Percentiles rank a stretch among this genome's conserved stretches.
Evolutionary conservation across 2,888 invertebrate species (phyloP).

Genomic region (Lithophane leautieri): DNA sequence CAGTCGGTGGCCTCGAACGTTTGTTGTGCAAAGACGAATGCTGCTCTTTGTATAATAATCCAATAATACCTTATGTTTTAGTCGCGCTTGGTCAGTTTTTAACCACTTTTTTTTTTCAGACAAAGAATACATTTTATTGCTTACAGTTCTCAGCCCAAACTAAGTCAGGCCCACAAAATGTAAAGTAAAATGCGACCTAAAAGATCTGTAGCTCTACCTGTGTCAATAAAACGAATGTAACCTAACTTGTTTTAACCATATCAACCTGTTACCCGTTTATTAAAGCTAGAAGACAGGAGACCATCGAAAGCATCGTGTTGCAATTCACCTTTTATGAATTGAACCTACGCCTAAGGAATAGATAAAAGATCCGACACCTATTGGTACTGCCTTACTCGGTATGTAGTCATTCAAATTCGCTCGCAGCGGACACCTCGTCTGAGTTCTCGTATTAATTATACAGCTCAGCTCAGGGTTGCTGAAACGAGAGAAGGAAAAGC

Average conservation of each 20-base stretch:
- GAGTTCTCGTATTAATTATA: constrained; percentile 28
- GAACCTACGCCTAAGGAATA: not conserved
- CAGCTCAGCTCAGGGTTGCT: not conserved
- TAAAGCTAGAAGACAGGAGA: not conserved
- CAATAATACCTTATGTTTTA: not conserved
- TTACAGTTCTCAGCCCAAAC: not conserved
- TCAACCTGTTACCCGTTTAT: not conserved
- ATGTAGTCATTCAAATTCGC: not conserved
- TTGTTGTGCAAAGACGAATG: not conserved
- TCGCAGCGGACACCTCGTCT: constrained; percentile 28
- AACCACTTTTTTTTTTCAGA: not conserved
- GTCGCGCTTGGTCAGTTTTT: not conserved
- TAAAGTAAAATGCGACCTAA: not conserved
- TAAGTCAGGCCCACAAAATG: not conserved
- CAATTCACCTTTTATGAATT: not conserved
- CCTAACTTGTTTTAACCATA: too few relatives aligned
- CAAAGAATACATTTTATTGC: not conserved
- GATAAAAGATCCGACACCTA: not conserved
- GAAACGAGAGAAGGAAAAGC: not conserved
- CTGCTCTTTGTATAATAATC: not conserved
- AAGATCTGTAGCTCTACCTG: not conserved
- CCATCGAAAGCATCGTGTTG: not conserved
- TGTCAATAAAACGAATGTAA: too few relatives aligned
- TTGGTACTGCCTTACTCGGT: not conserved
- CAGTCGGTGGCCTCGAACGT: too few relatives aligned